A percentile compares a stretch with the other conserved stretches of the same genome.
These are phyloP conservation scores for Unio delphinus DNA, from an alignment of 2,888 invertebrate species.

Conservation along the genomic window DNA sequence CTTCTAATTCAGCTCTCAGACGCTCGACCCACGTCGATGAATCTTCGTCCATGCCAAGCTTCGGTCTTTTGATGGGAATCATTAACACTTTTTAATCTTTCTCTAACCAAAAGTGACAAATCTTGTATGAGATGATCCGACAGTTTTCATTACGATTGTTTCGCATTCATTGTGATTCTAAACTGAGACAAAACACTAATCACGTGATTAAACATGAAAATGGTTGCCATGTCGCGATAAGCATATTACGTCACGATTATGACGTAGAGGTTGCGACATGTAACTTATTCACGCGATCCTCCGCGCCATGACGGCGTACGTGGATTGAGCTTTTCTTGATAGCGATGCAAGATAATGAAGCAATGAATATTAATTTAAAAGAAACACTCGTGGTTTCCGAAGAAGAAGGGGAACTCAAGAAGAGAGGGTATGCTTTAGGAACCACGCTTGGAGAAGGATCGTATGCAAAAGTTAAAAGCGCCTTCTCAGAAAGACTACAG, in stretches of 20 bases:
- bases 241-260: conserved; percentile 5
- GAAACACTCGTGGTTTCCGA: conserved; percentile 42
- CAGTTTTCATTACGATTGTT: no score
- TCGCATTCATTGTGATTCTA: no score
- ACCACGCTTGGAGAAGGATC: conserved; percentile 67
- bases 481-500: conserved; percentile 70
- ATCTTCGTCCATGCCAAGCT: conserved; percentile 37
- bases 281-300: no score
- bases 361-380: conserved; percentile 19
- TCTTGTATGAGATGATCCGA: no score
- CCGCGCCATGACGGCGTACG: no score
- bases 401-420: conserved; percentile 66
- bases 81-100: conserved; percentile 20
- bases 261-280: no score
- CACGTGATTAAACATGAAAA: no score
- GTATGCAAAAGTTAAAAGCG: conserved; percentile 81
- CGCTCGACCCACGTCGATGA: conserved; percentile 30
- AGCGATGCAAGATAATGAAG: not conserved
- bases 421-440: conserved; percentile 74
- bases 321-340: no score
- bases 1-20: conserved; percentile 52
- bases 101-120: not conserved
- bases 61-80: conserved; percentile 45
- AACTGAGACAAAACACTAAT: no score
- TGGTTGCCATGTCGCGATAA: not conserved